Conservation (phyloP, 2,888 invertebrate genomes). For the Papilio elwesi region DNA sequence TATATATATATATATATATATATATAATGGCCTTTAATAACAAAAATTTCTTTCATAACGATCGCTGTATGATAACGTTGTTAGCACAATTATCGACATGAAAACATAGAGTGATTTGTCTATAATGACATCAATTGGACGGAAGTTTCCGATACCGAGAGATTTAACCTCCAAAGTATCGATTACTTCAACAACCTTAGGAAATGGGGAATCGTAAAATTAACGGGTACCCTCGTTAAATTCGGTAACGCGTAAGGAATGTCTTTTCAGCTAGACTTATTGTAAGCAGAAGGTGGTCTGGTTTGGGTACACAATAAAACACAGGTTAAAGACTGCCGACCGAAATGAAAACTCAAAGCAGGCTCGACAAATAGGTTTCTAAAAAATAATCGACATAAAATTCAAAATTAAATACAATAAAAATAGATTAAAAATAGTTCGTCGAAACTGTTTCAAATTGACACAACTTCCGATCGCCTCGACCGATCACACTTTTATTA, state of each 20-base stretch:
- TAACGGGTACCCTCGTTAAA: conserved; percentile 31
- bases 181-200: conserved; percentile 34
- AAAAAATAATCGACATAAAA: no score
- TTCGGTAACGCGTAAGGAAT: conserved; percentile 8
- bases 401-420: no score
- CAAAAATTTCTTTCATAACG: neutral
- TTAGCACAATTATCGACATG: conserved; percentile 3
- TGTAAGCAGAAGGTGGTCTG: neutral
- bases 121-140: neutral
- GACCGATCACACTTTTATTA: no score
- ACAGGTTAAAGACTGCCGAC: no score
- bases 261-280: neutral
- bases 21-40: neutral
- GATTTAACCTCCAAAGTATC: conserved; percentile 41
- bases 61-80: neutral
- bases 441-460: no score
- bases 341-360: no score
- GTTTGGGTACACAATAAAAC: conserved; percentile 16
- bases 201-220: conserved; percentile 25
- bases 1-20: no score
- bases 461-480: no score
- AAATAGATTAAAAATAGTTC: no score
- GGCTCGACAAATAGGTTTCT: no score
- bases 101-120: conserved; percentile 10
- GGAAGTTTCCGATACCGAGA: conserved; percentile 2